phyloP scores from a whole-genome alignment of 2,888 invertebrate species.

The Emesis furor region DNA sequence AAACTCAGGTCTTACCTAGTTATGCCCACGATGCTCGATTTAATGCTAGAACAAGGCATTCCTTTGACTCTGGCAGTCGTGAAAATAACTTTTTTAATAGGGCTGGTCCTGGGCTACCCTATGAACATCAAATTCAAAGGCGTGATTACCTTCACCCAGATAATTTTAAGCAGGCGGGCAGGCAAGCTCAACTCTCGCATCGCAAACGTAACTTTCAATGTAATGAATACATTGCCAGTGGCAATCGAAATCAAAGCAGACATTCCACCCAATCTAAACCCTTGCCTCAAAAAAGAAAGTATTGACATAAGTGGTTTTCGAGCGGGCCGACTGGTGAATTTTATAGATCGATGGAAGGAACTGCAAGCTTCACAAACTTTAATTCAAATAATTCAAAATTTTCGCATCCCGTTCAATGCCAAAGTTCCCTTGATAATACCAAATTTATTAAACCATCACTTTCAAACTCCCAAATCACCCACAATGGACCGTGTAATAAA shows the following conservation, averaged over 20 bases:
- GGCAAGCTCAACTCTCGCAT: neutral
- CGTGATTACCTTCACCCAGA: neutral
- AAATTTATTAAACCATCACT: neutral
- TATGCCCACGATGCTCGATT: neutral
- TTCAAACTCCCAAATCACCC: constrained; percentile 26
- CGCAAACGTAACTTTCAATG: neutral
- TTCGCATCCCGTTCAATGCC: neutral
- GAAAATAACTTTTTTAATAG: neutral
- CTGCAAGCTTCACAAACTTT: neutral
- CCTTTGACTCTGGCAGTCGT: neutral
- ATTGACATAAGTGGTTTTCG: neutral
- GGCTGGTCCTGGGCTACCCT: neutral
- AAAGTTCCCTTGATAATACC: neutral
- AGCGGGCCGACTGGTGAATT: neutral
- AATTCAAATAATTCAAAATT: neutral
- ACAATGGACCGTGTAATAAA: constrained; percentile 38
- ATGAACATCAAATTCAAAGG: neutral
- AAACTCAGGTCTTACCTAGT: neutral
- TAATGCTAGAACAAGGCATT: neutral
- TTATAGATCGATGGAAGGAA: neutral
- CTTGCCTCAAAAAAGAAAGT: neutral
- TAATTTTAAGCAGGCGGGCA: neutral
- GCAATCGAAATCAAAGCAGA: neutral
- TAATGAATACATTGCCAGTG: neutral
- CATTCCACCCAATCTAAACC: neutral